Conservation (phyloP, 2,113 vertebrate species). For the Raja brachyura region DNA sequence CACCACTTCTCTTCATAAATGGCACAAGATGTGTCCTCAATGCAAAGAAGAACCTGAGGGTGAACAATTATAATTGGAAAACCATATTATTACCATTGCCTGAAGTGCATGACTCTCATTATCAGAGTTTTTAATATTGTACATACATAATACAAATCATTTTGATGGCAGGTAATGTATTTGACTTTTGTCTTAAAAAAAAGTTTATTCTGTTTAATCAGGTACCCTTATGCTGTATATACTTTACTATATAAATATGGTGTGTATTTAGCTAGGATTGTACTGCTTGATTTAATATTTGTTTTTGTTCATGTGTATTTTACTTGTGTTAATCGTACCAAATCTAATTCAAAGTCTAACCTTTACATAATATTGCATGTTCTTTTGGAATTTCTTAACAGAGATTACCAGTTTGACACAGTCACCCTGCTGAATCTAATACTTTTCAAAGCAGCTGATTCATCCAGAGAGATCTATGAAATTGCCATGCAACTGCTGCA, state of each 20-base stretch:
- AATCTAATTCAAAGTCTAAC: not conserved
- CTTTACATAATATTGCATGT: not conserved
- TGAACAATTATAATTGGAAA: not conserved
- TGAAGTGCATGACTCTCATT: not conserved
- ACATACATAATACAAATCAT: not conserved
- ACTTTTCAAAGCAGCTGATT: conserved; percentile 95
- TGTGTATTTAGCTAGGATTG: not conserved
- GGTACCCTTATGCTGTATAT: not conserved
- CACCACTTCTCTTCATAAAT: not conserved
- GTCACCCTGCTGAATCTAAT: conserved; percentile 97
- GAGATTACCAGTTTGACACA: conserved; percentile 98
- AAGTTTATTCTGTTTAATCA: not conserved
- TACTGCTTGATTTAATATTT: not conserved
- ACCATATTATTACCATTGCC: not conserved
- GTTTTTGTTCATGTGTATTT: not conserved
- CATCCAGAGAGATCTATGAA: conserved; percentile 91
- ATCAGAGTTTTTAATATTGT: not conserved
- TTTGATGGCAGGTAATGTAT: not conserved
- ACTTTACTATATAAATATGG: not conserved
- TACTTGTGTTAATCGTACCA: not conserved
- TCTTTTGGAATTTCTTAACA: conserved; percentile 44
- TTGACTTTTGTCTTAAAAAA: not conserved
- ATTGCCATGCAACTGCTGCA: conserved; percentile 96
- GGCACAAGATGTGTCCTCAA: not conserved
- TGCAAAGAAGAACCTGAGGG: not conserved